Evolutionary conservation across 2,888 invertebrate species (phyloP), one percentile per base, ranked within the genome.

Genomic region (Pegoplata infirma): DNA sequence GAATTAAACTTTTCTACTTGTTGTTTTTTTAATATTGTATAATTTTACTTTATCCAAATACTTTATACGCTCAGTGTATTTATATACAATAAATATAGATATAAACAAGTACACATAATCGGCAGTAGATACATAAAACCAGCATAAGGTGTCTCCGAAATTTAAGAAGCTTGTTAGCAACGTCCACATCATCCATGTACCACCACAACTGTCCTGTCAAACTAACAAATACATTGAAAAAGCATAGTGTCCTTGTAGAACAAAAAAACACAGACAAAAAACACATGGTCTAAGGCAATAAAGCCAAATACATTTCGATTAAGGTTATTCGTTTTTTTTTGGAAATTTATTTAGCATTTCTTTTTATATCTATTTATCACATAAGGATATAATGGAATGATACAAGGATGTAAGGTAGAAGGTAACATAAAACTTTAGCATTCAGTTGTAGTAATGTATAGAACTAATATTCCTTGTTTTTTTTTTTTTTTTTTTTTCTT

Each of bases 241-340:
- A 67, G 61, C 36, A 49, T 14, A 7, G 21, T 67, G 14, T 25
- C 8, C 14, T 53, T 8, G 3, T 25, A 14, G 25, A 47, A n/a
- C n/a, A n/a, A n/a, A n/a, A n/a, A n/a, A n/a, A n/a, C n/a, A n/a
- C n/a, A n/a, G n/a, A 28, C 3, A 21, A 32, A 21, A 32, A 47
- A 53, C 67, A 67, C 25, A 36, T 67, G 67, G 63, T 56, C 59
- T 14, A 16, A 40, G 10, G 59, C 36, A 28, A 59, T 67, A 76
- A 61, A 49, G 55, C 49, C 72, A 53, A 72, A 67, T 61, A 64
- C 40, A 73, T 23, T 77, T 68, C 77, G 67, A 77, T 68, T 68
- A 77, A 73, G 46, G 49, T 12, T 56, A 12, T 61, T 59, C 17
- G 16, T 44, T 49, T 72, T 76, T 53, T 61, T 49, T 23, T 49